These are phyloP conservation scores for Nylanderia fulva DNA, from an alignment of 1,140 invertebrate species.

Conservation along the genomic window DNA sequence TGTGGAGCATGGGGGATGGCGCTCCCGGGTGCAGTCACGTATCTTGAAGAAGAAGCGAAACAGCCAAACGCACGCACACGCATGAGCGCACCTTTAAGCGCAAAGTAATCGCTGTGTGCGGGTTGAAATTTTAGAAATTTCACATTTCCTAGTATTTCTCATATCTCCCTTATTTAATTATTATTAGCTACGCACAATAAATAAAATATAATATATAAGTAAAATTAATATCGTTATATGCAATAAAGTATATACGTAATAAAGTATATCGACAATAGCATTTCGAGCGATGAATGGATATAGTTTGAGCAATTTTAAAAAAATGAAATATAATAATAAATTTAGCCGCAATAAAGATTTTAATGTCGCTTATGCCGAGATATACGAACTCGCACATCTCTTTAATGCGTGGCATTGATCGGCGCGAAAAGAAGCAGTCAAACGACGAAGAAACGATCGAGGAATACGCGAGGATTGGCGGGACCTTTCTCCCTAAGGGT, in stretches of 20 bases:
- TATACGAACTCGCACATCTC: constrained; percentile 19
- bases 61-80: constrained; percentile 63
- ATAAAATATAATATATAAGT: neutral
- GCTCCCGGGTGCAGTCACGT: constrained; percentile 78
- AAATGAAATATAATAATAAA: too few relatives aligned
- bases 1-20: constrained; percentile 62
- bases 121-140: constrained; percentile 7
- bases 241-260: neutral
- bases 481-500: constrained; percentile 71
- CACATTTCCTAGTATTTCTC: neutral
- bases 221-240: neutral
- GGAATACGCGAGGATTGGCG: constrained; percentile 65
- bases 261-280: neutral
- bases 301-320: neutral
- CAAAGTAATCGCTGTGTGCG: constrained; percentile 26
- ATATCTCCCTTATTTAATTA: constrained; percentile 46
- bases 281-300: neutral
- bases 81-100: constrained; percentile 46
- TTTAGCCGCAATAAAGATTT: neutral
- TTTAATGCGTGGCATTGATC: constrained; percentile 69
- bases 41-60: constrained; percentile 66
- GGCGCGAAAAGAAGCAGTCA: constrained; percentile 67
- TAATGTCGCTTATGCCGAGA: neutral
- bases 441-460: constrained; percentile 64
- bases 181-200: neutral